Evolutionary conservation across 2,888 invertebrate genomes (phyloP).

Genomic region (Acanthoscelides obtectus): DNA sequence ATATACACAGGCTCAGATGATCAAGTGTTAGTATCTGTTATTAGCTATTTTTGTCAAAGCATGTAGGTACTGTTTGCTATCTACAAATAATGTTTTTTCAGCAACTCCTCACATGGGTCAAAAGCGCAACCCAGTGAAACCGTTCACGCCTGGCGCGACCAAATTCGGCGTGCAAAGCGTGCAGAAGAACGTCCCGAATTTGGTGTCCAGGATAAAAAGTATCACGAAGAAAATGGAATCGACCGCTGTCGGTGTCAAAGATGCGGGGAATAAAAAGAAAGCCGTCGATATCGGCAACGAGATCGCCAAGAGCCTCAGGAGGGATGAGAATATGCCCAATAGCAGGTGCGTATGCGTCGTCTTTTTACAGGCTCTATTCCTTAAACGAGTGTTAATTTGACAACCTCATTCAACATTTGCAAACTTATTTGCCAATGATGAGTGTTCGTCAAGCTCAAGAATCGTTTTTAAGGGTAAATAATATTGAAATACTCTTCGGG

Average conservation of each 20-base stretch:
- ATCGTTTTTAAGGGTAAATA: too few species aligned
- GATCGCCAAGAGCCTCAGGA: slow-evolving; percentile 30
- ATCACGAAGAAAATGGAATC: slow-evolving; percentile 29
- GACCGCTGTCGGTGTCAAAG: slow-evolving; percentile 22
- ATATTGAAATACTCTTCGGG: too few species aligned
- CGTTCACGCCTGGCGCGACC: slow-evolving; percentile 33
- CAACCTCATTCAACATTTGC: too few species aligned
- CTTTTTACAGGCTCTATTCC: too few species aligned
- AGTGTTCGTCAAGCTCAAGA: too few species aligned
- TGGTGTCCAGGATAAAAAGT: slow-evolving; percentile 39
- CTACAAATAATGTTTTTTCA: too few species aligned
- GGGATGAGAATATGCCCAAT: slow-evolving; percentile 28
- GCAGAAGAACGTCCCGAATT: slow-evolving; percentile 42
- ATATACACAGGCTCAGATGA: too few species aligned
- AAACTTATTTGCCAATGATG: too few species aligned
- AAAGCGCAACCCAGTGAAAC: slow-evolving; percentile 39
- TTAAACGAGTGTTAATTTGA: too few species aligned
- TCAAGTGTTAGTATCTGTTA: too few species aligned
- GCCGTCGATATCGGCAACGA: slow-evolving; percentile 33
- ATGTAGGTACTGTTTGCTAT: too few species aligned
- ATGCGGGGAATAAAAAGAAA: slow-evolving; percentile 24
- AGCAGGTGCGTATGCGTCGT: slow-evolving; percentile 20
- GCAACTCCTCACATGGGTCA: slow-evolving; percentile 57
- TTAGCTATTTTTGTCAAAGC: too few species aligned
- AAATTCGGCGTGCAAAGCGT: slow-evolving; percentile 43